Conservation (phyloP, 2,888 invertebrate genomes). For the Loripinus fragilis region DNA sequence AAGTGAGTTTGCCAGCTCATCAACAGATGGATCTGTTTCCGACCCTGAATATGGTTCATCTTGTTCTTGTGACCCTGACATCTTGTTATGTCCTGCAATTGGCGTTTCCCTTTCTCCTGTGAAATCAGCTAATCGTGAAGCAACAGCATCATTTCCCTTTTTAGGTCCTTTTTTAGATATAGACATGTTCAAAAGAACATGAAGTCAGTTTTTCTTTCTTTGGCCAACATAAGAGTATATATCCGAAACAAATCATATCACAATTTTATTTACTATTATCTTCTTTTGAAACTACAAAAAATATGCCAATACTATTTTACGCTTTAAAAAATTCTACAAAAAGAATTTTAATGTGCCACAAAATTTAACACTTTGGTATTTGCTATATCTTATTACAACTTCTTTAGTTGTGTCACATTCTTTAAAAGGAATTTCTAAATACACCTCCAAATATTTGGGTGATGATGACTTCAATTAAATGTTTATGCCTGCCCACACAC, state of each 20-base stretch:
- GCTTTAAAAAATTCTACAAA: neutral
- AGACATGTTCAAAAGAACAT: constrained; percentile 58
- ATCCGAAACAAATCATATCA: constrained; percentile 1
- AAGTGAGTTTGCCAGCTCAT: constrained; percentile 52
- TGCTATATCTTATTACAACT: constrained; percentile 5
- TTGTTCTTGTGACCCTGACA: constrained; percentile 62
- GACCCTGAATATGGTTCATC: constrained; percentile 59
- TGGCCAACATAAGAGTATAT: neutral
- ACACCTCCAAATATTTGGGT: constrained; percentile 40
- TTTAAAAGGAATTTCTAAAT: constrained; percentile 39
- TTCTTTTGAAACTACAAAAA: neutral
- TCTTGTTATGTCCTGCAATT: constrained; percentile 55
- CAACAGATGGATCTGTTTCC: constrained; percentile 49
- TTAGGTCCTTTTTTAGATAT: constrained; percentile 59
- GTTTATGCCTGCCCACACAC: constrained; percentile 9
- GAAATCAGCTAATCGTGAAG: constrained; percentile 67
- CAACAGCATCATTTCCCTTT: constrained; percentile 63
- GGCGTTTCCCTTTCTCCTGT: constrained; percentile 64
- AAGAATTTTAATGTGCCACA: neutral
- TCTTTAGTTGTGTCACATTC: constrained; percentile 42
- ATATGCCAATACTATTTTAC: neutral
- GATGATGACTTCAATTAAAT: constrained; percentile 43
- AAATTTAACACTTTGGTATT: neutral
- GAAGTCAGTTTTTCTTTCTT: constrained; percentile 1
- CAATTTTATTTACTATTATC: neutral